Evolutionary conservation across 2,888 invertebrate genomes (phyloP).

Genomic region (Nephrotoma guestfalica): DNA sequence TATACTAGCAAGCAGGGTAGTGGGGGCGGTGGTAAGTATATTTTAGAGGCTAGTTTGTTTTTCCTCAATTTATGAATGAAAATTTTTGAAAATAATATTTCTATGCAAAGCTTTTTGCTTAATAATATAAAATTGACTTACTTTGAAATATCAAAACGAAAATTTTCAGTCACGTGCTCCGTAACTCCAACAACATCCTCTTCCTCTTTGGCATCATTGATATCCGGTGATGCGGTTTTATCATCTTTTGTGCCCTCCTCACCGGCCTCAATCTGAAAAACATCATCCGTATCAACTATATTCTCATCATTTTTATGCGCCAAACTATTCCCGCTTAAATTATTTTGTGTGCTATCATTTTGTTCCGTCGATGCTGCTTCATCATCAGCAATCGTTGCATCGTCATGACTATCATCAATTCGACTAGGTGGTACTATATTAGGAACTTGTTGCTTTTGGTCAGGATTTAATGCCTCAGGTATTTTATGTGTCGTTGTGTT

Average conservation of each 20-base stretch:
- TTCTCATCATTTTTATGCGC: not conserved
- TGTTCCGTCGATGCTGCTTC: constrained; percentile 7
- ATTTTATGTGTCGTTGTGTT: not conserved
- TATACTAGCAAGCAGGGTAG: too few species aligned
- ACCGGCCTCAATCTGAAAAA: too few species aligned
- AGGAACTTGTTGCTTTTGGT: not conserved
- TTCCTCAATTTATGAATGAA: too few species aligned
- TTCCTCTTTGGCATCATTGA: not conserved
- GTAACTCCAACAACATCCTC: not conserved
- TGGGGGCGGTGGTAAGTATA: too few species aligned
- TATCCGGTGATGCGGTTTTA: not conserved
- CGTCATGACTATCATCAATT: not conserved
- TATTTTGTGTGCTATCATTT: not conserved
- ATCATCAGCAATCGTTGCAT: not conserved
- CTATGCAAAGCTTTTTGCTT: too few species aligned
- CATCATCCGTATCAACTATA: not conserved
- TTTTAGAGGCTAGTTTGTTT: too few species aligned
- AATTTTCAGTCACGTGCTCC: not conserved
- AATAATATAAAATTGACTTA: not conserved
- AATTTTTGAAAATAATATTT: too few species aligned
- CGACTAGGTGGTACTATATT: not conserved
- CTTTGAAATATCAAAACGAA: not conserved
- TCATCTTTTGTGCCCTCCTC: not conserved
- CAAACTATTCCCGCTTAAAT: constrained; percentile 3
- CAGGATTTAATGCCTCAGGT: not conserved